These are phyloP conservation scores for Montipora capitata DNA, from an alignment of 92 coral and sea anemone species.

Conservation along the genomic window DNA sequence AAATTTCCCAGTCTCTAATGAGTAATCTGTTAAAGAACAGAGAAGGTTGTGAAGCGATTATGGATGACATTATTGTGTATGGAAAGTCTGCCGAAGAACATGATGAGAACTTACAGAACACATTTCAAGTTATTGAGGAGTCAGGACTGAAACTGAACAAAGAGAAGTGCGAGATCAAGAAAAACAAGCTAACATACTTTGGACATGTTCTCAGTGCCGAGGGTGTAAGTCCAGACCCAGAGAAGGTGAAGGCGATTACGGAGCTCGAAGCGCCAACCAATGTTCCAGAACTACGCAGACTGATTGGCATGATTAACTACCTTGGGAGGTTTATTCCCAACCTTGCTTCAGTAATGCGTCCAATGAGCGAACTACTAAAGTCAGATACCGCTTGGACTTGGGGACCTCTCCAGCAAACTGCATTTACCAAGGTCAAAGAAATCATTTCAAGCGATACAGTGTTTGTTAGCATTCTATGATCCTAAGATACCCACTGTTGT, in stretches of 20 bases:
- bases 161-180: neutral
- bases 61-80: neutral
- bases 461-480: no score
- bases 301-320: neutral
- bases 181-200: neutral
- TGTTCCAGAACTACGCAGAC: neutral
- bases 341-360: neutral
- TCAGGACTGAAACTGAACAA: no score
- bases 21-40: neutral
- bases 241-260: no score
- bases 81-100: neutral
- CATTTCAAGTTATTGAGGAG: no score
- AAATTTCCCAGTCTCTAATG: no score
- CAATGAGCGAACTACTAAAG: neutral
- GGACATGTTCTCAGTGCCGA: neutral
- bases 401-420: neutral
- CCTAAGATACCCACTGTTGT: no score
- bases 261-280: neutral
- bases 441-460: no score
- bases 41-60: neutral
- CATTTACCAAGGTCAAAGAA: neutral
- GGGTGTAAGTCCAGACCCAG: no score
- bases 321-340: neutral
- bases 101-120: neutral
- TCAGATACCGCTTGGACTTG: neutral